Evolutionary conservation across 2,888 invertebrate genomes (phyloP).

Genomic region (Lasius platythorax): DNA sequence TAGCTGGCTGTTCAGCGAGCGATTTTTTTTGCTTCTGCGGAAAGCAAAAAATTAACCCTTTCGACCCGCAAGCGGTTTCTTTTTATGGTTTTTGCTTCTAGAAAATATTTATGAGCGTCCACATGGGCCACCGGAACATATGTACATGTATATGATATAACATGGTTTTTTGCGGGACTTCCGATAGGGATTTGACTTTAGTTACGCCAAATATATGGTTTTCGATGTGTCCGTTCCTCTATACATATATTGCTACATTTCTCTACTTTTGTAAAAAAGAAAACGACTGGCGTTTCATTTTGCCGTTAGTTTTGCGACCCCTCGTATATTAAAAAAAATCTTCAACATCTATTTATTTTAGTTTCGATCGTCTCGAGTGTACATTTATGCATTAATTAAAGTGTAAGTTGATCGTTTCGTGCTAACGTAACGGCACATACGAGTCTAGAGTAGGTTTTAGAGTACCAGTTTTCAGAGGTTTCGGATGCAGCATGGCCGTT

Average conservation of each 20-base stretch:
- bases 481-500: conserved; percentile 19
- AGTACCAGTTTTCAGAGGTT: not conserved
- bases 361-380: not conserved
- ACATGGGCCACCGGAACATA: conserved; percentile 59
- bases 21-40: conserved; percentile 65
- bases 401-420: not conserved
- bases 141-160: conserved; percentile 25
- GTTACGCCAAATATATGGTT: conserved; percentile 1
- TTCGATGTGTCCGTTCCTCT: not conserved
- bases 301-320: not conserved
- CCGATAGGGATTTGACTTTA: conserved; percentile 5
- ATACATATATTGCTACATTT: not conserved
- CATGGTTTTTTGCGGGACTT: conserved; percentile 11
- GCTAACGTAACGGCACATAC: not conserved
- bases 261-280: not conserved
- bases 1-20: conserved; percentile 67
- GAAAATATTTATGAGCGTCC: conserved; percentile 84
- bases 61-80: conserved; percentile 83
- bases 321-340: not conserved
- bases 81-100: conserved; percentile 83
- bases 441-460: not conserved
- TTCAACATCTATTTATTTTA: not conserved
- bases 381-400: not conserved
- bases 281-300: not conserved
- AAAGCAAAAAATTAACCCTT: conserved; percentile 82